Evolutionary conservation across 1,140 invertebrate genomes (phyloP).

Genomic region (Brachionus angularis): DNA sequence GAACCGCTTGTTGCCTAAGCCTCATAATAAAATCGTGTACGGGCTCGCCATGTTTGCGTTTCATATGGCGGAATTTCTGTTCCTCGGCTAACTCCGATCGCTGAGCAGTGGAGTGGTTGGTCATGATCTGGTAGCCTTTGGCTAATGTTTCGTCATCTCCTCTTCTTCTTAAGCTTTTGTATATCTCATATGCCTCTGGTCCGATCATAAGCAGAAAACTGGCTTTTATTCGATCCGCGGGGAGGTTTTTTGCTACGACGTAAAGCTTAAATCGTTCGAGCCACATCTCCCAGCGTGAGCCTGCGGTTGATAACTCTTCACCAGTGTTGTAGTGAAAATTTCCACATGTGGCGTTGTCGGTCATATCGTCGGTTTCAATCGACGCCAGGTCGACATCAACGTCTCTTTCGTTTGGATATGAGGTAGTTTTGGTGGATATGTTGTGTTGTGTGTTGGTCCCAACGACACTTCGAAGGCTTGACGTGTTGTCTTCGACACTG

Average conservation of each 20-base stretch:
- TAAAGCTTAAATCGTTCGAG: neutral
- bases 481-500: no score
- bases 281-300: neutral
- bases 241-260: neutral
- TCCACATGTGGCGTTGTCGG: neutral
- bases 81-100: neutral
- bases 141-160: neutral
- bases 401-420: slow-evolving; percentile 1
- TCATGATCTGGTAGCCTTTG: neutral
- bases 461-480: no score
- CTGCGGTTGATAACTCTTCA: neutral
- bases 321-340: neutral
- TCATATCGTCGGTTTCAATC: neutral
- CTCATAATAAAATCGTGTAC: slow-evolving; percentile 8
- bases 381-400: neutral
- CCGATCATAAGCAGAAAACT: slow-evolving; percentile 1
- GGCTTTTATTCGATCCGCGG: neutral
- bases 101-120: neutral
- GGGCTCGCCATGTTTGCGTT: neutral
- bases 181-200: neutral
- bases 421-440: no score
- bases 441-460: no score
- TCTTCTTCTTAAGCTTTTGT: neutral
- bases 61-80: slow-evolving; percentile 14
- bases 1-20: neutral